Evolutionary conservation across 2,113 vertebrate species (phyloP).

Genomic region (Sylvicapra grimmia): DNA sequence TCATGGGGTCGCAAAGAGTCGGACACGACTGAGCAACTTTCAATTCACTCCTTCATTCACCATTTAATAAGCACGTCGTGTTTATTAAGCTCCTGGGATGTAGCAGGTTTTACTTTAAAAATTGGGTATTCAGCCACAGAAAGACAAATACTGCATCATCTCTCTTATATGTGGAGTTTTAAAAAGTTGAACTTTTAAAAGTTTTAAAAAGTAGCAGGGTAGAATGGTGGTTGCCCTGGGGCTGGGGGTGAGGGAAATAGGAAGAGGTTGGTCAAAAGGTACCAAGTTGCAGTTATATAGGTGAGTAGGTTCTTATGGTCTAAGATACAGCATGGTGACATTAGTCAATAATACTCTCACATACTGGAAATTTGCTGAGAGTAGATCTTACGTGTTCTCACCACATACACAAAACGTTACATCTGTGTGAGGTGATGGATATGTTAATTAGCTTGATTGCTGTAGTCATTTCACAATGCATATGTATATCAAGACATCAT

Average conservation of each 20-base stretch:
- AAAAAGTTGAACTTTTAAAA: neutral
- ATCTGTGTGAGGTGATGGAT: neutral
- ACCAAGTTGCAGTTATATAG: neutral
- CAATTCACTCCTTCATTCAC: neutral
- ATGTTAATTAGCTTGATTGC: neutral
- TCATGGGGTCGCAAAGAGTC: neutral
- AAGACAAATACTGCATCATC: neutral
- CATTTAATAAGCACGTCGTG: neutral
- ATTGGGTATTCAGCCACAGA: neutral
- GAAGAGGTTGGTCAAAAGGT: neutral
- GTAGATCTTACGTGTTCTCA: neutral
- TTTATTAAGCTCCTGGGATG: neutral
- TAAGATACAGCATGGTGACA: neutral
- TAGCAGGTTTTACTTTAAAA: neutral
- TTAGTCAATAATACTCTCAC: neutral
- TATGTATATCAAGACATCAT: neutral
- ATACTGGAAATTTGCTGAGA: neutral
- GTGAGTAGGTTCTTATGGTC: neutral
- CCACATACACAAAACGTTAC: neutral
- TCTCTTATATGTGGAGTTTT: neutral
- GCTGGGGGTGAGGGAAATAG: neutral
- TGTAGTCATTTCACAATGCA: neutral
- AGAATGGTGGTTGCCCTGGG: neutral
- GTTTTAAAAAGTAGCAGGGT: neutral
- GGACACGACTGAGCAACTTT: rapidly evolving